These are phyloP conservation scores for Narcine bancroftii DNA, from an alignment of 2,113 vertebrate genomes.

Conservation along the genomic window DNA sequence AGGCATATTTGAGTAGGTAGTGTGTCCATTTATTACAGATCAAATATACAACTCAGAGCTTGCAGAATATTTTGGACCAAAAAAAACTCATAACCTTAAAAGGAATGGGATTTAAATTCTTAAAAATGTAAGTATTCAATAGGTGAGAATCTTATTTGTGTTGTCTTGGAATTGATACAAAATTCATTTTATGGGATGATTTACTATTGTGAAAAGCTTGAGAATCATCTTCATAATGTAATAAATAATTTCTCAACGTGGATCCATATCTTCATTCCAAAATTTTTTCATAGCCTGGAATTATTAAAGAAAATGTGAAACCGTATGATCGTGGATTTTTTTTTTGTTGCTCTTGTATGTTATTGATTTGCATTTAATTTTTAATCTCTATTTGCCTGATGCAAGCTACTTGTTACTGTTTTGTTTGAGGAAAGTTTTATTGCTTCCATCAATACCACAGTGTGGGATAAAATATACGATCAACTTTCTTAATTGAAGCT, in stretches of 20 bases:
- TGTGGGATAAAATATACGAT: background rate
- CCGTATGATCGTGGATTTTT: background rate
- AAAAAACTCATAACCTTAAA: background rate
- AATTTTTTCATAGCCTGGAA: background rate
- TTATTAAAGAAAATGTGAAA: background rate
- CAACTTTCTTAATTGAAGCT: background rate
- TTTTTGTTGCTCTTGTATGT: background rate
- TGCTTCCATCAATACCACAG: background rate
- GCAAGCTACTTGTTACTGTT: background rate
- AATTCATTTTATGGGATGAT: background rate
- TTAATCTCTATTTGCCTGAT: background rate
- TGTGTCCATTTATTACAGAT: background rate
- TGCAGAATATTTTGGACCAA: background rate
- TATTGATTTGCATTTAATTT: background rate
- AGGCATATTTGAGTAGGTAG: background rate
- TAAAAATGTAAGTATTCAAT: background rate
- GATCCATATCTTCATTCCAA: background rate
- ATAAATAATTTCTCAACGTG: background rate
- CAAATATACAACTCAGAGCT: no score
- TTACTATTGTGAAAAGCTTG: conserved; percentile 13
- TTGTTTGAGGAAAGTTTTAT: background rate
- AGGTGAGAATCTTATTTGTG: background rate
- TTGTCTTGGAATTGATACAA: background rate
- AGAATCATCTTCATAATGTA: background rate
- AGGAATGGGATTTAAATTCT: background rate